These are phyloP conservation scores for Drosophila rhopaloa DNA, from an alignment of 1,140 invertebrate genomes.

Conservation along the genomic window DNA sequence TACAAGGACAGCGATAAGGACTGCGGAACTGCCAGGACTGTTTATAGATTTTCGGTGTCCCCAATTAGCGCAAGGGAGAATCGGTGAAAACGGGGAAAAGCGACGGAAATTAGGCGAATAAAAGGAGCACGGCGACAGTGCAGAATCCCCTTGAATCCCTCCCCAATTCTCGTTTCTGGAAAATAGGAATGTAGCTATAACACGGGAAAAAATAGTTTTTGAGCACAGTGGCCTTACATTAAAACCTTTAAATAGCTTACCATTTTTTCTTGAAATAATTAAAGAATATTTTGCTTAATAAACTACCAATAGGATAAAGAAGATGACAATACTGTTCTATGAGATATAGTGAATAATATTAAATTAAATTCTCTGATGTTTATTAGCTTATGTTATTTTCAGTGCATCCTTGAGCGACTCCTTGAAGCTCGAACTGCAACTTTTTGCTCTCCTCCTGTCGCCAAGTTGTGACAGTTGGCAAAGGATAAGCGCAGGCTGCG, in stretches of 20 bases:
- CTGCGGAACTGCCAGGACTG: conserved; percentile 36
- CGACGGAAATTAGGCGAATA: conserved; percentile 69
- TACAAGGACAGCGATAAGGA: conserved; percentile 33
- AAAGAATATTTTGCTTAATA: too few species aligned
- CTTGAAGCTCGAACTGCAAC: conserved; percentile 30
- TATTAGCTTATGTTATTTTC: too few species aligned
- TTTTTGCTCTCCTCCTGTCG: conserved; percentile 12
- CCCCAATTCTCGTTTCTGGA: background rate
- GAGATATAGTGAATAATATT: too few species aligned
- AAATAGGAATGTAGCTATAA: background rate
- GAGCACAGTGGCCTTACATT: too few species aligned
- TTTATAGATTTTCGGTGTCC: conserved; percentile 71
- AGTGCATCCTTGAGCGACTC: conserved; percentile 48
- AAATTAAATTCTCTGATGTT: too few species aligned
- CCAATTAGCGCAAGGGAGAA: conserved; percentile 61
- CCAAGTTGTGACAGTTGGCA: conserved; percentile 48
- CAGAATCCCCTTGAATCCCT: conserved; percentile 1
- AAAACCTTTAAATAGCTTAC: too few species aligned
- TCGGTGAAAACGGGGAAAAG: conserved; percentile 18
- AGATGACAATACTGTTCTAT: too few species aligned
- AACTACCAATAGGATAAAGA: too few species aligned
- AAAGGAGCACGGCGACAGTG: conserved; percentile 31
- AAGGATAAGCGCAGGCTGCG: conserved; percentile 40
- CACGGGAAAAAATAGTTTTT: background rate
- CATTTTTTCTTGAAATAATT: too few species aligned